Evolutionary conservation across 2,113 vertebrate genomes (phyloP).

Genomic region (Dolichotis patagonum): DNA sequence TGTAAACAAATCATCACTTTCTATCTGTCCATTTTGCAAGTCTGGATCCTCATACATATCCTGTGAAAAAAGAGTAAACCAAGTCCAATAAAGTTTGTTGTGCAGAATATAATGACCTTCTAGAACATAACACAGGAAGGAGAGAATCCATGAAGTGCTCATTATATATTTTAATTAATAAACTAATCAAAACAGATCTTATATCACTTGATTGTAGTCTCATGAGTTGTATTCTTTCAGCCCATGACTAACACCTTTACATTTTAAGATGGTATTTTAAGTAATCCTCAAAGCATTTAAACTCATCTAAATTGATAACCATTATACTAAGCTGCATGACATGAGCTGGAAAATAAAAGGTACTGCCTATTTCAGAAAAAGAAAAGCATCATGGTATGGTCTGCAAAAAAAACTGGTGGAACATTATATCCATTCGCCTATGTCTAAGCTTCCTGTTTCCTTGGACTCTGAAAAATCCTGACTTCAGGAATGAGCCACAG

Average conservation of each 20-base stretch:
- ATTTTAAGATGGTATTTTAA: conserved; percentile 40
- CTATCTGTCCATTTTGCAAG: conserved; percentile 20
- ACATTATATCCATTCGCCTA: background rate
- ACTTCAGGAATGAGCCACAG: background rate
- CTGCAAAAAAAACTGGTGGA: background rate
- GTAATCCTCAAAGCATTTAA: conserved; percentile 27
- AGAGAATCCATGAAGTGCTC: background rate
- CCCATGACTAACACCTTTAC: background rate
- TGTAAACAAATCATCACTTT: background rate
- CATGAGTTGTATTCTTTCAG: background rate
- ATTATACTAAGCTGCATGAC: background rate
- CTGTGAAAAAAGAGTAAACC: conserved; percentile 14
- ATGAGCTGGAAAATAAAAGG: background rate
- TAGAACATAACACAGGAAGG: background rate
- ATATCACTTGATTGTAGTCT: background rate
- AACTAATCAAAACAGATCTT: background rate
- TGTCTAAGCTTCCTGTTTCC: background rate
- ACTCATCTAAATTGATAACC: background rate
- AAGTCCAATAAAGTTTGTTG: background rate
- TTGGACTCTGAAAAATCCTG: background rate
- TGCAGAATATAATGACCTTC: background rate
- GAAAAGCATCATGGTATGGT: background rate
- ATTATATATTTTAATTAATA: conserved; percentile 26
- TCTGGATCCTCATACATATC: background rate
- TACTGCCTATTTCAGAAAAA: background rate